phyloP scores from a whole-genome alignment of 1,140 invertebrate genomes.

The Drosophila funebris region DNA sequence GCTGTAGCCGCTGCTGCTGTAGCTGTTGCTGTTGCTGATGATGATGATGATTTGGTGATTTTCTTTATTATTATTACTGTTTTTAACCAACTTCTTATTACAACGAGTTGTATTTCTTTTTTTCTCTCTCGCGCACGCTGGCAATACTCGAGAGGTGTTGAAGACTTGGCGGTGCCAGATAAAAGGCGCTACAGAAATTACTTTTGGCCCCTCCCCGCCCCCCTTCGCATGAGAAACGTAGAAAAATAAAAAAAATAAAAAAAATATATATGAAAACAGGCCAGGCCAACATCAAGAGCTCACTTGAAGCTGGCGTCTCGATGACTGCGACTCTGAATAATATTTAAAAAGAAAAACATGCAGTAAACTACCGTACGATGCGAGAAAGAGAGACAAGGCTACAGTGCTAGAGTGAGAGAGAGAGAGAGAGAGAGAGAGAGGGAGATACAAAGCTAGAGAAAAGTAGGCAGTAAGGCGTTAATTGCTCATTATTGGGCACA shows the following conservation, averaged over 20 bases:
- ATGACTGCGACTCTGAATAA: conserved; percentile 35
- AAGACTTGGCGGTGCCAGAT: conserved; percentile 81
- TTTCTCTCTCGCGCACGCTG: conserved; percentile 29
- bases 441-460: conserved; percentile 29
- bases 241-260: conserved; percentile 25
- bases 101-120: conserved; percentile 63
- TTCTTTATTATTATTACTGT: conserved; percentile 82
- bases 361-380: conserved; percentile 43
- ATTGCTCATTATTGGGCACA: conserved; percentile 83
- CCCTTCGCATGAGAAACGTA: conserved; percentile 14
- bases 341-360: conserved; percentile 53
- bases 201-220: conserved; percentile 57
- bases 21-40: conserved; percentile 53
- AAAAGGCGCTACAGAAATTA: conserved; percentile 79
- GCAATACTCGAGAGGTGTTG: conserved; percentile 75
- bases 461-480: conserved; percentile 79
- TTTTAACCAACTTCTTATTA: conserved; percentile 82
- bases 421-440: background rate
- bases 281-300: conserved; percentile 22
- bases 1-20: conserved; percentile 33
- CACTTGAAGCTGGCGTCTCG: conserved; percentile 37
- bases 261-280: conserved; percentile 25
- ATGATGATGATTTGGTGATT: conserved; percentile 81
- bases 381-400: background rate
- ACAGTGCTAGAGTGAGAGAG: background rate